These are phyloP conservation scores for Melozone crissalis DNA, from an alignment of 2,113 vertebrate species.

Conservation along the genomic window DNA sequence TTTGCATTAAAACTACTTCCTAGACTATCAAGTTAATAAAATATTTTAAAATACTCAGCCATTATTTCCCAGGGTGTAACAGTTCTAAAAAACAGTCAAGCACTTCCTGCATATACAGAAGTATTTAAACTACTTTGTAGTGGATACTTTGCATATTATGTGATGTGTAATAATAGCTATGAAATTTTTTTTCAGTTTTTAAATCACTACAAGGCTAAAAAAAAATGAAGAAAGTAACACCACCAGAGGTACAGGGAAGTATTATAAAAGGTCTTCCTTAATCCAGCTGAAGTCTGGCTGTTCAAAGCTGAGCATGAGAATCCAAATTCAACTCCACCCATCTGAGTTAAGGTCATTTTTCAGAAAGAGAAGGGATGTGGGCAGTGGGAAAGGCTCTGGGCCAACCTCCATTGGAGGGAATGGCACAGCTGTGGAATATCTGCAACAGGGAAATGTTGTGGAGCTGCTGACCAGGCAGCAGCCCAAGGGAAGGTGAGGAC, in stretches of 20 bases:
- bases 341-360: background rate
- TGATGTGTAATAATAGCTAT: background rate
- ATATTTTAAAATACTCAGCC: background rate
- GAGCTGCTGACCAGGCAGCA: background rate
- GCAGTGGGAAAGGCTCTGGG: background rate
- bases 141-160: background rate
- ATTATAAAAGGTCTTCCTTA: background rate
- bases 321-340: background rate
- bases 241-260: background rate
- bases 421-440: background rate
- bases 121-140: background rate
- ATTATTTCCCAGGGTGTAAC: background rate
- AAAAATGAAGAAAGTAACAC: background rate
- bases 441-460: background rate
- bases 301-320: background rate
- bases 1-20: no score
- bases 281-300: background rate
- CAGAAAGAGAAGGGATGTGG: background rate
- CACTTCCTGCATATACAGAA: background rate
- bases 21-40: background rate
- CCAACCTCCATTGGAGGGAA: fast-evolving
- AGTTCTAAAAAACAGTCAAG: background rate
- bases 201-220: background rate
- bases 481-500: background rate
- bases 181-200: background rate